phyloP scores from a whole-genome alignment of 1,140 invertebrate species.

The Rhopalosiphum padi region DNA sequence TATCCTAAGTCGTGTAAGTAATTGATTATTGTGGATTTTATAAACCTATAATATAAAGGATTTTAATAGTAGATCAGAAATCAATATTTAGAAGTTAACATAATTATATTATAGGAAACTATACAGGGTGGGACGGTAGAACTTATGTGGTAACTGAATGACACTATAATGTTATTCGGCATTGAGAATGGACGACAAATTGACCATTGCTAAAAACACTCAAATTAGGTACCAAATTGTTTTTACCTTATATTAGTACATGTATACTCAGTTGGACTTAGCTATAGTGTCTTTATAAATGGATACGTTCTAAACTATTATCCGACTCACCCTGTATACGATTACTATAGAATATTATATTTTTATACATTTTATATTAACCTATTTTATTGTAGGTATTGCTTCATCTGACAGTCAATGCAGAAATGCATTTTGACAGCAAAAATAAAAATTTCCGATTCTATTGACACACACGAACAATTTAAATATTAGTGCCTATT shows the following conservation, averaged over 20 bases:
- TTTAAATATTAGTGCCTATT: constrained; percentile 13
- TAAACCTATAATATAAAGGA: not conserved
- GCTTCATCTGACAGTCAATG: not conserved
- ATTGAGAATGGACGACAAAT: not conserved
- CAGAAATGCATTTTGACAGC: not conserved
- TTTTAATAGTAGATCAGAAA: not conserved
- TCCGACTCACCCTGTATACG: constrained; percentile 41
- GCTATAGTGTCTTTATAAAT: not conserved
- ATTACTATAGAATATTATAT: constrained; percentile 29
- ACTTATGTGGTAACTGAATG: not conserved
- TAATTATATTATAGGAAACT: not conserved
- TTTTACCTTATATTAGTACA: not conserved
- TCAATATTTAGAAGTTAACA: not conserved
- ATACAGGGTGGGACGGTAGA: constrained; percentile 31
- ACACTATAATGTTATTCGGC: not conserved
- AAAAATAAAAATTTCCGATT: constrained; percentile 6
- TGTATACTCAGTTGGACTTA: not conserved
- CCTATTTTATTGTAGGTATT: constrained; percentile 16
- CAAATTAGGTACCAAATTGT: not conserved
- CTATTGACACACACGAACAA: not conserved
- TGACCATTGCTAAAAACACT: not conserved
- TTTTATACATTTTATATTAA: not conserved
- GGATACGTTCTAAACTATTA: constrained; percentile 11
- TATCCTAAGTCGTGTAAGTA: not conserved
- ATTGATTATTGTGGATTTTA: not conserved